Evolutionary conservation across 2,888 invertebrate genomes (phyloP).

Genomic region (Sicus ferrugineus): DNA sequence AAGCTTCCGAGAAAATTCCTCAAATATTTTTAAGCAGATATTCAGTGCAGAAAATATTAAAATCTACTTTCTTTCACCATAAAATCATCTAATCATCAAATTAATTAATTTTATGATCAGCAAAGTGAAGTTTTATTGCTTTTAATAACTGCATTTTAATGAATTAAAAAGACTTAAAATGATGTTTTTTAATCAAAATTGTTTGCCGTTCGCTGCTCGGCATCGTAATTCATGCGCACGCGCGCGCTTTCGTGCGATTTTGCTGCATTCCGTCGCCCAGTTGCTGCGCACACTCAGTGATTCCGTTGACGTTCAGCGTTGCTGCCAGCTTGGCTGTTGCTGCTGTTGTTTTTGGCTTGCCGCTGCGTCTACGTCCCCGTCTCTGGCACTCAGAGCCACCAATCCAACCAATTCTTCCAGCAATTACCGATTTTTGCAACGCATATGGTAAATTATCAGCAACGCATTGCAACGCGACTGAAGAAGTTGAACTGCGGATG

Average conservation of each 20-base stretch:
- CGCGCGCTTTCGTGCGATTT: conserved; percentile 35
- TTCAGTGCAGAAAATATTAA: too few relatives aligned
- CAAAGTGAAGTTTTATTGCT: too few relatives aligned
- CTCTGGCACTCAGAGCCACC: neutral
- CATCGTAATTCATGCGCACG: conserved; percentile 53
- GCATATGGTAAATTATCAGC: conserved; percentile 37
- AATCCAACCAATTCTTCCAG: conserved; percentile 24
- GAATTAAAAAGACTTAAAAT: neutral
- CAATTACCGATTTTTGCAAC: conserved; percentile 45
- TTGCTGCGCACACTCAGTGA: neutral
- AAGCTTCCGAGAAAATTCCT: too few relatives aligned
- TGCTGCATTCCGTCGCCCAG: conserved; percentile 16
- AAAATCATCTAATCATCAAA: too few relatives aligned
- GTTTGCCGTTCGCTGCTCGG: conserved; percentile 7
- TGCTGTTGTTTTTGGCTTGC: neutral
- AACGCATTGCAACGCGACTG: conserved; percentile 12
- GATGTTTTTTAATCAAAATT: neutral
- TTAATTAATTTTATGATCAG: too few relatives aligned
- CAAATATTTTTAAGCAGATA: too few relatives aligned
- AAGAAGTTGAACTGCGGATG: neutral
- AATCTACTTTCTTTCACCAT: too few relatives aligned
- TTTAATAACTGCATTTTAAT: neutral
- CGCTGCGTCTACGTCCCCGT: neutral
- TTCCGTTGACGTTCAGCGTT: too few relatives aligned
- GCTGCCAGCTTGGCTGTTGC: conserved; percentile 5